Evolutionary conservation across 2,113 vertebrate species (phyloP).

Genomic region (Trogon surrucura): DNA sequence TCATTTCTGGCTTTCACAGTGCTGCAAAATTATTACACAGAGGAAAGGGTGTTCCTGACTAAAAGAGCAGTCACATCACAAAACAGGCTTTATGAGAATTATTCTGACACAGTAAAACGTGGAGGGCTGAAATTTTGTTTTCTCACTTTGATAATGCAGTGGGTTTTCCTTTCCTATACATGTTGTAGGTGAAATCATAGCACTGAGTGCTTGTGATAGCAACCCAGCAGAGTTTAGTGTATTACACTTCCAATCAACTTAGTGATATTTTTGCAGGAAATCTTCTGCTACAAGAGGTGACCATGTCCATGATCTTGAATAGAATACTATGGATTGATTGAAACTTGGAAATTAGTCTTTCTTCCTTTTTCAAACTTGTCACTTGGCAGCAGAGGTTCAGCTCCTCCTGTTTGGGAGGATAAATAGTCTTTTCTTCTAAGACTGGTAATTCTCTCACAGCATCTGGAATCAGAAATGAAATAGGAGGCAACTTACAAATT

Average conservation of each 20-base stretch:
- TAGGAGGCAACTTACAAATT: neutral
- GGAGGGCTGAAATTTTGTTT: neutral
- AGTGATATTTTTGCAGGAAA: neutral
- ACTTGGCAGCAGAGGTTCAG: neutral
- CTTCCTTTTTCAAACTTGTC: neutral
- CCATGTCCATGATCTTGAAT: neutral
- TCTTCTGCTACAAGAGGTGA: neutral
- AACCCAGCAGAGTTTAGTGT: neutral
- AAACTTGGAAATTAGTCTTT: neutral
- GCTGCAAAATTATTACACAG: neutral
- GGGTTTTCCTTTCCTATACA: neutral
- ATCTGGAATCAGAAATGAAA: neutral
- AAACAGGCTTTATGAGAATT: neutral
- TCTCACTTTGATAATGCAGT: neutral
- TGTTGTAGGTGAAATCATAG: neutral
- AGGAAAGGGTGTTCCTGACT: neutral
- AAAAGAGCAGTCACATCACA: neutral
- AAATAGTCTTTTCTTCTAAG: neutral
- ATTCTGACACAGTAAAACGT: neutral
- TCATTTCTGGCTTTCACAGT: neutral
- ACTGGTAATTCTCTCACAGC: neutral
- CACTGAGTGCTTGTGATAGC: neutral
- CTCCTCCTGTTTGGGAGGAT: neutral
- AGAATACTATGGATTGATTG: neutral
- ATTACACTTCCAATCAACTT: neutral